Conservation (phyloP, 2,113 vertebrate species). For the Lepus europaeus region DNA sequence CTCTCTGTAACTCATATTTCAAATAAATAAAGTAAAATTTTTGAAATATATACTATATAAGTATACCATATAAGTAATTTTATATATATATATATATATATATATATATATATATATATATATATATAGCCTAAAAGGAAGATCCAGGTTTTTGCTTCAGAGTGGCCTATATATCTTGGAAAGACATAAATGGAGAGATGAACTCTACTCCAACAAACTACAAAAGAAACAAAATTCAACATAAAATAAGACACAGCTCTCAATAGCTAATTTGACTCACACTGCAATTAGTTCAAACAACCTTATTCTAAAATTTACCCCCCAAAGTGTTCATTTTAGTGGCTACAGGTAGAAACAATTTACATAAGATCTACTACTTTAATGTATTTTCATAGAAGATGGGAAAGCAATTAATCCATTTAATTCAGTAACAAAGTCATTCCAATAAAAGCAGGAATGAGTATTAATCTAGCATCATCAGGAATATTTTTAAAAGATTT, state of each 20-base stretch:
- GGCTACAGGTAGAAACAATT: constrained; percentile 2
- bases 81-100: too few relatives aligned
- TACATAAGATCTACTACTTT: constrained; percentile 37
- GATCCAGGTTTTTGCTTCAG: neutral
- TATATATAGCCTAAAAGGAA: neutral
- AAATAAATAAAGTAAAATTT: too few relatives aligned
- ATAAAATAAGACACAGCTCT: neutral
- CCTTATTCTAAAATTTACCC: neutral
- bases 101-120: too few relatives aligned
- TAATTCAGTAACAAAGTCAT: constrained; percentile 59
- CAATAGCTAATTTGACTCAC: constrained; percentile 21
- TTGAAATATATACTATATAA: too few relatives aligned
- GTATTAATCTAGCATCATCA: neutral
- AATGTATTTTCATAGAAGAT: constrained; percentile 52
- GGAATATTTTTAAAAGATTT: neutral
- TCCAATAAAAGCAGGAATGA: constrained; percentile 35
- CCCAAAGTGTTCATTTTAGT: constrained; percentile 38
- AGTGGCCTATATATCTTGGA: neutral
- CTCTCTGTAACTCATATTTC: too few relatives aligned
- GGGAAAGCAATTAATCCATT: constrained; percentile 46
- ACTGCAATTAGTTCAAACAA: constrained; percentile 37
- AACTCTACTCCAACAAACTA: neutral
- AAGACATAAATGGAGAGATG: neutral
- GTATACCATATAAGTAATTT: too few relatives aligned
- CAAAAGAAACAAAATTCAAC: neutral